Conservation (phyloP, 2,113 vertebrate genomes). For the Sarotherodon lohbergeri region DNA sequence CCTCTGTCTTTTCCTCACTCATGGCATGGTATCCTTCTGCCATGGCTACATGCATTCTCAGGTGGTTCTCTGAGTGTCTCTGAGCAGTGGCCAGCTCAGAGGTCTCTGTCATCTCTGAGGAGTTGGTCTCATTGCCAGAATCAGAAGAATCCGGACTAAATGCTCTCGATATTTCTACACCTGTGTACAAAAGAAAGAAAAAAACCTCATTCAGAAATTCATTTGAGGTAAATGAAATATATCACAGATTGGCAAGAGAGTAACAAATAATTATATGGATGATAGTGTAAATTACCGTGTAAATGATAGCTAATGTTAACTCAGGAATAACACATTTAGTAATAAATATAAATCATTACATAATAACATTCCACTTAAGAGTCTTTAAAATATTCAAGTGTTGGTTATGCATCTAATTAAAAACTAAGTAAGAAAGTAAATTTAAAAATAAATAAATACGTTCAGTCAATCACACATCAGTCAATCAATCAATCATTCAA, state of each 20-base stretch:
- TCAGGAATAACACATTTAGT: neutral
- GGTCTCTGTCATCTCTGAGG: conserved; percentile 98
- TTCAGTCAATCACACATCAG: neutral
- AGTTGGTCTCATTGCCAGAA: conserved; percentile 99
- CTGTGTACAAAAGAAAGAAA: conserved; percentile 88
- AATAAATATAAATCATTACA: neutral
- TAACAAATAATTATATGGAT: conserved; percentile 26
- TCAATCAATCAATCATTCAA: neutral
- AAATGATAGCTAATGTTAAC: neutral
- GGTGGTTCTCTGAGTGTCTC: conserved; percentile 86
- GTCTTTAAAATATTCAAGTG: neutral
- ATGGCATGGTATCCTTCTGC: conserved; percentile 83
- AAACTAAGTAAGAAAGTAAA: neutral
- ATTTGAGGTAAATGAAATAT: conserved; percentile 63
- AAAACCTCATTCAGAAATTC: conserved; percentile 76
- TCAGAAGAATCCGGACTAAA: conserved; percentile 98
- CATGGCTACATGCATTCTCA: conserved; percentile 84
- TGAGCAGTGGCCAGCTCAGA: conserved; percentile 91
- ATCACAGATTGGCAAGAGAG: conserved; percentile 17
- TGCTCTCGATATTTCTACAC: conserved; percentile 95
- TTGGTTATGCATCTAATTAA: neutral
- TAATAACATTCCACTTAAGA: neutral
- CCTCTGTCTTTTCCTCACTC: conserved; percentile 84
- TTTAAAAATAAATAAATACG: neutral
- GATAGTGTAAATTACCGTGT: neutral